Base-by-base conservation (phyloP, 2,797 vertebrate genomes). In the Manis crassicaudata region DNA sequence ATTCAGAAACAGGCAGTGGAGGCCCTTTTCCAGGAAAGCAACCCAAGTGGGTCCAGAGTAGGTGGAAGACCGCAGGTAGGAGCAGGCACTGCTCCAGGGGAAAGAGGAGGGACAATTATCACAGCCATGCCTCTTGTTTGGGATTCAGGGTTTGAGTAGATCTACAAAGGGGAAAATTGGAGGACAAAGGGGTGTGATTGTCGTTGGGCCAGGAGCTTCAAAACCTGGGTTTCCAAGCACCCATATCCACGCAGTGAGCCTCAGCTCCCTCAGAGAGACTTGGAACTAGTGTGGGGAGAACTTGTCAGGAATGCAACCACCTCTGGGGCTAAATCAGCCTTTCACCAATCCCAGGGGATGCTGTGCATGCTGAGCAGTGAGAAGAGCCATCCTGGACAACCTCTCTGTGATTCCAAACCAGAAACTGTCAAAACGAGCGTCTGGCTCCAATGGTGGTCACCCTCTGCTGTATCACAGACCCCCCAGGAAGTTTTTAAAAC, bases 221-320 rank as follows among this genome's bases (percentile, higher is more conserved):
- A 70, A 63, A 32, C 3, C n/a, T 52, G 7, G 13, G 9, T 54
- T 76, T 67, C 3, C 35, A 60, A 80, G 56, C 50, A 60, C 14
- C 46, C 29, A 56, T 23, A 40, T 46, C 32, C 43, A 23, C 5
- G 7, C 40, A 35, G 7, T 2, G 60, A 90, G 20, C 62, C 52
- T 80, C 80, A 10, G 2, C 67, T 68, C 54, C 65, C 16, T 79
- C 50, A 8, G 21, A 93, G 7, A 63, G 56, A 86, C 20, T 6
- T 11, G 5, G 7, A 75, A 32, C 25, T 8, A 62, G 14, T 20
- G 18, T 50, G 14, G 20, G 11, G 18, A 0, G 6, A 43, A 4
- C 12, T 35, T 37, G 8, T 76, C 46, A 29, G 58, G 8, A 87
- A 84, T 17, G 37, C 58, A 87, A 29, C 52, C 0, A 2, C 14